A percentile compares a stretch with the other conserved stretches of the same genome.
phyloP scores from a whole-genome alignment of 2,797 vertebrate species.

The Gymnothorax reevesii region DNA sequence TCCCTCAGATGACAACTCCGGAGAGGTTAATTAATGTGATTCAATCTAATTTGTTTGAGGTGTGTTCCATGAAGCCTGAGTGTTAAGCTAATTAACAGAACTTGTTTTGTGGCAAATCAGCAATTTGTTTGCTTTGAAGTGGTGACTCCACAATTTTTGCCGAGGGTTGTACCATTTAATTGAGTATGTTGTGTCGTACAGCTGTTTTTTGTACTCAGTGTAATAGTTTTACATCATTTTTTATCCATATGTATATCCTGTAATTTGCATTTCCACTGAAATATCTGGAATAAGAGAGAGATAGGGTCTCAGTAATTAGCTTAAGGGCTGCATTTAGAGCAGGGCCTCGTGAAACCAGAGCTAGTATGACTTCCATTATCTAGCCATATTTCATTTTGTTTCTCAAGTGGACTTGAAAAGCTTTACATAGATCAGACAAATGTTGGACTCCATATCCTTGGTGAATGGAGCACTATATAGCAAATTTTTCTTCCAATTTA shows the following conservation, averaged over 20 bases:
- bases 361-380: background rate
- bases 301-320: background rate
- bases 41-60: no score
- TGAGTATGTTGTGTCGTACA: no score
- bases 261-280: background rate
- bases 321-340: background rate
- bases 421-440: background rate
- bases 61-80: no score
- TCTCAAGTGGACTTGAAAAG: constrained; percentile 8
- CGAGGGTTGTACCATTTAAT: no score
- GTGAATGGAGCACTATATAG: background rate
- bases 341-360: background rate
- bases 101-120: no score
- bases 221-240: no score
- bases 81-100: no score
- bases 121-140: no score
- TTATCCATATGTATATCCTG: background rate
- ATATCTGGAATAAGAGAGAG: background rate
- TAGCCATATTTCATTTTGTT: background rate
- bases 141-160: no score
- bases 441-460: background rate
- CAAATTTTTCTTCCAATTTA: background rate
- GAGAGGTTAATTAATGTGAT: no score
- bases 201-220: no score
- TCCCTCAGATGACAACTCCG: no score